phyloP scores from a whole-genome alignment of 1,140 invertebrate genomes.

The Argopecten irradians region DNA sequence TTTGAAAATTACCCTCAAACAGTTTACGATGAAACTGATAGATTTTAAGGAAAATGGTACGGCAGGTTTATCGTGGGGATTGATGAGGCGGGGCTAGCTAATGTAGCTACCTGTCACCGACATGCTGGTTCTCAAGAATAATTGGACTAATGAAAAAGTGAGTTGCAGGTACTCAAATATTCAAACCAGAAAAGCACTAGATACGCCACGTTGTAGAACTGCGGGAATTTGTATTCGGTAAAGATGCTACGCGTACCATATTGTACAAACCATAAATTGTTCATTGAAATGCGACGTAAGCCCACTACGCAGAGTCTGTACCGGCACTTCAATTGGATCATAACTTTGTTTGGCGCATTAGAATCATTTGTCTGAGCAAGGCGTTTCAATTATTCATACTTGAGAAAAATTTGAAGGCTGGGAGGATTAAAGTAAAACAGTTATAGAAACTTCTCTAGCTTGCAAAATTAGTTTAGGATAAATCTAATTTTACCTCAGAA shows the following conservation, averaged over 20 bases:
- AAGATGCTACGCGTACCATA: not conserved
- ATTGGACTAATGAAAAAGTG: not conserved
- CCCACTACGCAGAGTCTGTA: not conserved
- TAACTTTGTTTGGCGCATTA: not conserved
- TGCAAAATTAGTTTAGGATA: conserved; percentile 4
- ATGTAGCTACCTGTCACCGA: not conserved
- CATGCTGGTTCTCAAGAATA: not conserved
- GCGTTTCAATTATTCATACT: conserved; percentile 18
- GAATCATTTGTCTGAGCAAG: conserved; percentile 8
- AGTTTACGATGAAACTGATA: not conserved
- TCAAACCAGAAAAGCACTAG: not conserved
- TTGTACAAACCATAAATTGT: not conserved
- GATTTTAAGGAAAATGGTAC: not conserved
- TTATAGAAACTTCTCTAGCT: conserved; percentile 10
- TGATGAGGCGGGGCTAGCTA: not conserved
- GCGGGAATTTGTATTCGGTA: not conserved
- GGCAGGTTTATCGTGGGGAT: not conserved
- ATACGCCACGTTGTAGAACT: not conserved
- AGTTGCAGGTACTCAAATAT: conserved; percentile 16
- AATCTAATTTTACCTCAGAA: conserved; percentile 18
- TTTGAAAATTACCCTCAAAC: not conserved
- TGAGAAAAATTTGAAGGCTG: conserved; percentile 21
- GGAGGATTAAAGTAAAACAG: not conserved
- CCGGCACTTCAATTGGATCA: not conserved
- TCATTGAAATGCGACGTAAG: not conserved